Percentiles rank a stretch among this genome's conserved stretches.
Evolutionary conservation across 2,888 invertebrate species (phyloP).

Genomic region (Drosophila neotestacea): DNA sequence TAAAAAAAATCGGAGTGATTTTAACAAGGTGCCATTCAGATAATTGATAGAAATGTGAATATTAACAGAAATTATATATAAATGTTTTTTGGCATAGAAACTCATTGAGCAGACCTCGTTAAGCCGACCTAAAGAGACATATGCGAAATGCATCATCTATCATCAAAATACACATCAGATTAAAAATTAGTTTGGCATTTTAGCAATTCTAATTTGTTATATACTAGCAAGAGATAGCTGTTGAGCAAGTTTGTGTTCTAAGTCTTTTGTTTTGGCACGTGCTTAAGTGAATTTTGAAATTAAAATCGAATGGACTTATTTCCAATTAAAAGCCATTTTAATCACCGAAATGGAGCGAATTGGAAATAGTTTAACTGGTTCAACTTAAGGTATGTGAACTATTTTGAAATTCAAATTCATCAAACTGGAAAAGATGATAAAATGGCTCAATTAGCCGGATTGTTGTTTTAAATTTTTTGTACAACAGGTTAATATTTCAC

Average conservation of each 20-base stretch:
- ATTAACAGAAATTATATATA: no score
- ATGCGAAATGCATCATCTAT: constrained; percentile 28
- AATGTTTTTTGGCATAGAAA: neutral
- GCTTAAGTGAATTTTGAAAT: constrained; percentile 9
- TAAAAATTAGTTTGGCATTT: constrained; percentile 48
- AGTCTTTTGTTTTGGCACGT: constrained; percentile 57
- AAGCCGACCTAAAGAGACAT: neutral
- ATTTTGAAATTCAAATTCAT: constrained; percentile 5
- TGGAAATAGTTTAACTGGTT: neutral
- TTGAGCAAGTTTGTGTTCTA: constrained; percentile 59
- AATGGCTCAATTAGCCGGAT: neutral
- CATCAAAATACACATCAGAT: constrained; percentile 28
- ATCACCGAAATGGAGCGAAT: constrained; percentile 21
- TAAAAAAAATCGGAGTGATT: no score
- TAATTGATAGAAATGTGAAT: neutral
- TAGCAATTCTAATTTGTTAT: constrained; percentile 50
- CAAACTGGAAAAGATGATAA: neutral
- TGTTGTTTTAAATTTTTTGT: neutral
- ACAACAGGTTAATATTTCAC: neutral
- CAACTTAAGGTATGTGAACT: constrained; percentile 7
- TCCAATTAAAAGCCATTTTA: constrained; percentile 58
- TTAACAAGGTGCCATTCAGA: neutral
- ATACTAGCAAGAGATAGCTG: constrained; percentile 24
- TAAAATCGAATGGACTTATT: constrained; percentile 19
- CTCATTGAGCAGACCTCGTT: constrained; percentile 1